Conservation (phyloP, 2,113 vertebrate genomes). For the Capreolus pygargus region DNA sequence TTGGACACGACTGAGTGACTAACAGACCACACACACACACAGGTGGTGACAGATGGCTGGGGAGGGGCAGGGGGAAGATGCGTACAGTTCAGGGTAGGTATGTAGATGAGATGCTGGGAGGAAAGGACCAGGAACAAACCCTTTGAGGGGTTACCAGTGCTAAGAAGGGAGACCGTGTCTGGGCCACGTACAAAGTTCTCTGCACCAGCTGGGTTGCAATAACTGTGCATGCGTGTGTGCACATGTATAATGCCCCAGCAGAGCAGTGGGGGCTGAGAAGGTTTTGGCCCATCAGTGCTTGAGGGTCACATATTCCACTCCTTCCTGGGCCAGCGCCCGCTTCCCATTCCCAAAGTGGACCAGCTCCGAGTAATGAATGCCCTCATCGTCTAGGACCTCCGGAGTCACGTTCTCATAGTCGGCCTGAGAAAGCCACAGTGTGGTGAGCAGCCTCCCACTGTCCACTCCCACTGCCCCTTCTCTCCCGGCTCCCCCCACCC, state of each 20-base stretch:
- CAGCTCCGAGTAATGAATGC: conserved; percentile 70
- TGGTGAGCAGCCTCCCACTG: background rate
- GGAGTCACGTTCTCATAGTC: conserved; percentile 69
- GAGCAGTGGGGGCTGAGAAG: conserved; percentile 82
- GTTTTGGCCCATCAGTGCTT: conserved; percentile 24
- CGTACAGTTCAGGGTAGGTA: too few species aligned
- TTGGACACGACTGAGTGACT: background rate
- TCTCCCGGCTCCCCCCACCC: background rate
- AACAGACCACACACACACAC: background rate
- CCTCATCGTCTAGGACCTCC: conserved; percentile 4
- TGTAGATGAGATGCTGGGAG: background rate
- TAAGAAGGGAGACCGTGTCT: conserved; percentile 79
- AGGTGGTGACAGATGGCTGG: background rate
- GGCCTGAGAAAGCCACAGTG: background rate
- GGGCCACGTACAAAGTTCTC: conserved; percentile 70
- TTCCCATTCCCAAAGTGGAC: conserved; percentile 42
- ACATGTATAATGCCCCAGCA: conserved; percentile 66
- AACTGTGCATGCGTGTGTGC: conserved; percentile 70
- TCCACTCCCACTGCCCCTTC: background rate
- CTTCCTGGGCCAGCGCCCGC: background rate
- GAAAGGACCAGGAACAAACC: conserved; percentile 82
- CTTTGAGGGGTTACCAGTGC: conserved; percentile 19
- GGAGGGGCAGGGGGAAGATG: background rate
- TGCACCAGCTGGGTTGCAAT: conserved; percentile 81
- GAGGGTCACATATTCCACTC: conserved; percentile 62